Percentiles rank a stretch among this genome's conserved stretches.
Conservation (phyloP, 2,797 vertebrate species). For the Hydrophis major region DNA sequence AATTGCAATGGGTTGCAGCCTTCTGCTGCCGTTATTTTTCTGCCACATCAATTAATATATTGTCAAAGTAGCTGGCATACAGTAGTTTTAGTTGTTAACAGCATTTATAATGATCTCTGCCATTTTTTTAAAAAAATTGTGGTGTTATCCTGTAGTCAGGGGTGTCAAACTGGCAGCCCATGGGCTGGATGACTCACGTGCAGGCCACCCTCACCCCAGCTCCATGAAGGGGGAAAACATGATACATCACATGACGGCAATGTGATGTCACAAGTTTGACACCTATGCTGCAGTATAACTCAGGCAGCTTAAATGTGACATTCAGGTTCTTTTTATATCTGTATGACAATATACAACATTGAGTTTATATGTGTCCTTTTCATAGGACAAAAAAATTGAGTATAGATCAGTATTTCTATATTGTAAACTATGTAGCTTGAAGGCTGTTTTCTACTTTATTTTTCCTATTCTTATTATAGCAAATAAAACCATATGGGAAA, state of each 20-base stretch:
- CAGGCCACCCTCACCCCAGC: no score
- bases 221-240: no score
- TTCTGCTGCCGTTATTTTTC: constrained; percentile 8
- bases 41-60: not conserved
- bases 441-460: not conserved
- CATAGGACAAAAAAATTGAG: not conserved
- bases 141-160: not conserved
- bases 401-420: not conserved
- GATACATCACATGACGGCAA: no score
- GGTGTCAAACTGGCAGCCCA: no score
- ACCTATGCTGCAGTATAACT: no score
- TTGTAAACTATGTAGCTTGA: not conserved
- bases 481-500: not conserved
- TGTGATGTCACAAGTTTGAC: no score
- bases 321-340: not conserved
- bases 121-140: not conserved
- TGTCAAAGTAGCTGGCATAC: not conserved
- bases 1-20: not conserved
- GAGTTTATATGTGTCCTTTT: not conserved
- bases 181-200: no score
- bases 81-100: not conserved
- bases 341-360: not conserved
- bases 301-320: no score
- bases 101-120: not conserved
- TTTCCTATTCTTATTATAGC: not conserved